These are phyloP conservation scores for Lagodon rhomboides DNA, from an alignment of 2,797 vertebrate genomes.

Conservation along the genomic window DNA sequence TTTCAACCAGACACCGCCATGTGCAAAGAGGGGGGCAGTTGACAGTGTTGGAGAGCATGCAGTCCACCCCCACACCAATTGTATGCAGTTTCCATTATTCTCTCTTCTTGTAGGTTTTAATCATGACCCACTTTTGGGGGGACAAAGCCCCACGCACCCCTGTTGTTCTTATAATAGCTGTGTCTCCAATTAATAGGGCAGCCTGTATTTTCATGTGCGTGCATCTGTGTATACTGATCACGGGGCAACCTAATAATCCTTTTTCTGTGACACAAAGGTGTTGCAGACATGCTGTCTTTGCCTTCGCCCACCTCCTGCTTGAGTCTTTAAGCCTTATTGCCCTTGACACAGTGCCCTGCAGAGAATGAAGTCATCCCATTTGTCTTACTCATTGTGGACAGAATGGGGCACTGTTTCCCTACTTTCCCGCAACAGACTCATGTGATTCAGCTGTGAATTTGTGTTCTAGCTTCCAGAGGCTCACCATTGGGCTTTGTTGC, in stretches of 20 bases:
- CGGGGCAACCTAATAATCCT: conserved; percentile 65
- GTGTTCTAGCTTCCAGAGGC: neutral
- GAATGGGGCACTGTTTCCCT: conserved; percentile 76
- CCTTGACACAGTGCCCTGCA: conserved; percentile 47
- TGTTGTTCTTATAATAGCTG: conserved; percentile 57
- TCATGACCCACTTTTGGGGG: conserved; percentile 77
- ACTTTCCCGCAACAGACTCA: conserved; percentile 24
- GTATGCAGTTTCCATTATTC: conserved; percentile 59
- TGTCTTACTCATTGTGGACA: conserved; percentile 61
- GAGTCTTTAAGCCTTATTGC: conserved; percentile 67
- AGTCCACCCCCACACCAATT: conserved; percentile 55
- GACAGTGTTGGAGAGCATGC: conserved; percentile 41
- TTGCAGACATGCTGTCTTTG: conserved; percentile 70
- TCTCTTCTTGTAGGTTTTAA: conserved; percentile 64
- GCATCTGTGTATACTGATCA: conserved; percentile 65
- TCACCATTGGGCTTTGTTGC: conserved; percentile 27
- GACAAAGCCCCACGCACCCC: conserved; percentile 59
- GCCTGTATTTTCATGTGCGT: conserved; percentile 50
- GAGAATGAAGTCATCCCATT: conserved; percentile 8
- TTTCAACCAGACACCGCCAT: conserved; percentile 80
- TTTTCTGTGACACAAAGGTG: conserved; percentile 72
- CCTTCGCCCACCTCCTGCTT: conserved; percentile 62
- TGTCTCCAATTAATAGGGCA: conserved; percentile 66
- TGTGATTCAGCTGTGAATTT: conserved; percentile 21
- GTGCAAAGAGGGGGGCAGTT: conserved; percentile 57